Evolutionary conservation across 2,888 invertebrate genomes (phyloP), one percentile per base, ranked within the genome.

Genomic region (Apodemia zela): DNA sequence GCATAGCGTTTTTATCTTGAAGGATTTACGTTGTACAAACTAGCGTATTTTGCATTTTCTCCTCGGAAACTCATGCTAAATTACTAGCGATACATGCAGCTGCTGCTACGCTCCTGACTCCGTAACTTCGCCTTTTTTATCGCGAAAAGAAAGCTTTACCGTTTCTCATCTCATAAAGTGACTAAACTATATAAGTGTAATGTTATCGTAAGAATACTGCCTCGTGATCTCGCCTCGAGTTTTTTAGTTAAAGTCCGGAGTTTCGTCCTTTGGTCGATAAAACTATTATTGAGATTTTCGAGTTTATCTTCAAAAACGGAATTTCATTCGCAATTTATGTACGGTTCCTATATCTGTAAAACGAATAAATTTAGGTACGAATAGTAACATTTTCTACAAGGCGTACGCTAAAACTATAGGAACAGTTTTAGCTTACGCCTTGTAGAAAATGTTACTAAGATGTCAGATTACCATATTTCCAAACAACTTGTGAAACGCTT

Each of bases 21-120:
- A 54, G 54, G 54, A 54, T 54, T 54, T 25, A 54, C 54, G 25
- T 54, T 25, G 54, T 54, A 54, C 54, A 54, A 54, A 54, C 54
- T 54, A 25, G 8, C 57, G 57, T n/a, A n/a, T 29, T 54, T 54
- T 29, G 57, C 29, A 57, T 57, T 57, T 57, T 57, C 57, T 29
- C 15, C 8, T n/a, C 29, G 54, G 11, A 13, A 57, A 57, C 57
- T 57, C 57, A n/a, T 57, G 29, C 15, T 57, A 57, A 57, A 57
- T 57, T 57, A 57, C 57, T 29, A n/a, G 57, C 57, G n/a, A 29
- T 57, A 57, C 63, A 62, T 76, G 73, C 75, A 75, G 79, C 79
- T 80, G 81, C 72, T 71, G 67, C 75, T 69, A 66, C 74, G 71
- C 69, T 73, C 76, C 75, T 73, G 69, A 72, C 65, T 70, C 66